Evolutionary conservation across 2,113 vertebrate genomes (phyloP), one percentile per base, ranked within the genome.

Genomic region (Eretmochelys imbricata): DNA sequence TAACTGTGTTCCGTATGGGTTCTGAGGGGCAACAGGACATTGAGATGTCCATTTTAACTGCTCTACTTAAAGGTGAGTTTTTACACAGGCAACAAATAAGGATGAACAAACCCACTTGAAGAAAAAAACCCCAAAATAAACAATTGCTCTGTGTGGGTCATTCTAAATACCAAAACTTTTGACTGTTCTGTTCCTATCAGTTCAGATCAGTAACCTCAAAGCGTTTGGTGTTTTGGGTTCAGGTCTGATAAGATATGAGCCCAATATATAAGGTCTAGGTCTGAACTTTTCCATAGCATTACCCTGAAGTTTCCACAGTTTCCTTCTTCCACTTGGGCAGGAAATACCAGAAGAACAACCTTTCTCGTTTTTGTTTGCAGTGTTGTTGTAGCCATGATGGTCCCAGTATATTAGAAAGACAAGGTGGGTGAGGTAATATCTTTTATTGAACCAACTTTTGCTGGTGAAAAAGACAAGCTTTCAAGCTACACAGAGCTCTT

Each of bases 1-100:
- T 99, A 92, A 99, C 99, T 0, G 99, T 99, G 84, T 99, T 99
- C 96, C 98, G 99, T 91, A 99, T 99, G 99, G 99, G 99, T 5
- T 99, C 99, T 1, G 99, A 99, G 88, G 99, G 99, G 42, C 99
- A 99, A 65, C 99, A 99, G 46, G 99, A 99, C 89, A 99, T 99
- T 46, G 99, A 99, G 97, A 99, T 99, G 99, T 99, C 99, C 38
- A 99, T 99, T 96, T 97, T 99, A 38, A 99, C 99, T 1, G 99
- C 99, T n/a, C 97, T 99, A 86, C 97, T 99, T 82, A 99, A 99
- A 99, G 99, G 99, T 99, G 98, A 76, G 97, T 90, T 57, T 38
- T 46, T 72, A 78, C 27, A 11, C 50, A 59, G 31, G 54, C 50
- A 20, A 1, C 5, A n/a, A n/a, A 59, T 22, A 84, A 79, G 16